Conservation (phyloP, 2,113 vertebrate genomes). For the human region GRCh38 chr7:151705001-151705500, state of each 20-base stretch:
- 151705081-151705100: not conserved
- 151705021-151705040: not conserved
- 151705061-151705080: rapidly evolving
- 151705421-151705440: not conserved
- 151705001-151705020: not conserved
- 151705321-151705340: not conserved
- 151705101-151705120: not conserved
- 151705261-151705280: not conserved
- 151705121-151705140: not conserved
- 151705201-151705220: not conserved
- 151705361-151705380: not conserved
- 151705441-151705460: not conserved
- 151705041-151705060: not conserved
- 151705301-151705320: not conserved
- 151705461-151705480: not conserved
- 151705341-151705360: not conserved
- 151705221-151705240: not conserved
- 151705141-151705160: not conserved
- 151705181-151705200: rapidly evolving
- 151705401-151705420: not conserved
- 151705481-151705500: not conserved
- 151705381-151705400: not conserved
- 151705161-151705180: rapidly evolving
- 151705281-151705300: not conserved
- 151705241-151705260: not conserved